These are phyloP conservation scores for Acanthosoma haemorrhoidale DNA, from an alignment of 2,888 invertebrate genomes.

Conservation along the genomic window DNA sequence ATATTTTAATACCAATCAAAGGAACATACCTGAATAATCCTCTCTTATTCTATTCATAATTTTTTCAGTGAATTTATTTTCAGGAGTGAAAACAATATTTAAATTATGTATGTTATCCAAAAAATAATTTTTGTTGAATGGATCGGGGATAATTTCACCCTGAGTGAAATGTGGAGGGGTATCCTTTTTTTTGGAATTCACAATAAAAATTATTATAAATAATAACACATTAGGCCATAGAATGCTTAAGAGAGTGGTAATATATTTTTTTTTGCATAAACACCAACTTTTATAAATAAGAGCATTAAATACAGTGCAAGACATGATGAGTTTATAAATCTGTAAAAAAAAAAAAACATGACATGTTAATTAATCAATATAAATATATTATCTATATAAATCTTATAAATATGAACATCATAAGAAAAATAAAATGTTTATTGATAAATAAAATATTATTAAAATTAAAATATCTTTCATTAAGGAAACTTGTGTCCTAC, in stretches of 20 bases:
- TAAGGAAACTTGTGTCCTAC: too few relatives aligned
- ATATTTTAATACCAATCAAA: too few relatives aligned
- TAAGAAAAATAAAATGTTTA: too few relatives aligned
- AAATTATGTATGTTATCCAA: neutral
- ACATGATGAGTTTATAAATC: too few relatives aligned
- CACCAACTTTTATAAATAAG: conserved; percentile 19
- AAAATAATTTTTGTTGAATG: neutral
- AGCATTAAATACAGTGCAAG: neutral
- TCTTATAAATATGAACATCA: too few relatives aligned
- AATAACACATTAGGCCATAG: neutral
- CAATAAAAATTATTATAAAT: neutral
- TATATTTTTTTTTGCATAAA: conserved; percentile 17
- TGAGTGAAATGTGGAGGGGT: neutral
- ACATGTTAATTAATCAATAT: too few relatives aligned
- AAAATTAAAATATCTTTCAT: too few relatives aligned
- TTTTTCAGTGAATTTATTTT: neutral
- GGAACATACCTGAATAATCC: neutral
- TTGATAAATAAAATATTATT: too few relatives aligned
- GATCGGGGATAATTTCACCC: neutral
- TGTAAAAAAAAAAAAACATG: too few relatives aligned
- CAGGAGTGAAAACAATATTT: neutral
- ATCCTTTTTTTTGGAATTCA: neutral
- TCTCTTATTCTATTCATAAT: neutral
- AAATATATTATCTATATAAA: too few relatives aligned
- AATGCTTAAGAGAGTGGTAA: neutral